Percentiles rank a stretch among this genome's conserved stretches.
phyloP scores from a whole-genome alignment of 2,113 vertebrate genomes.

The Tragulus kanchil region DNA sequence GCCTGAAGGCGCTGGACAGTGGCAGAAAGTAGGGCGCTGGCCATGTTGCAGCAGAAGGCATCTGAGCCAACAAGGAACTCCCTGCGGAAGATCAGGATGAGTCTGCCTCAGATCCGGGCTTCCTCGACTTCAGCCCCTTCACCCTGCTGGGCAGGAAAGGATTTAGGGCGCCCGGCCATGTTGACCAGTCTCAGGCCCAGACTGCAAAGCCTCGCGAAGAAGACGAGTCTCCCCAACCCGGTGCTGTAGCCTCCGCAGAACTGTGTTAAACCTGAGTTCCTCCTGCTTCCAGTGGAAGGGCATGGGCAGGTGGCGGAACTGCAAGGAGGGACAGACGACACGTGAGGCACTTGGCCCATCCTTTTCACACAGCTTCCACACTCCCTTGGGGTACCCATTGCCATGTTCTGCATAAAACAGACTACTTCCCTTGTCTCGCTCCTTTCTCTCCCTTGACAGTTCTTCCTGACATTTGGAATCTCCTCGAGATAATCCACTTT shows the following conservation, averaged over 20 bases:
- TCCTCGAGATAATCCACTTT: not conserved
- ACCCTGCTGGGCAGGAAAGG: too few species aligned
- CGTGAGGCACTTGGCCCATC: not conserved
- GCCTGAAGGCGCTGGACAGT: slow-evolving; percentile 87
- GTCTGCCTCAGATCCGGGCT: not conserved
- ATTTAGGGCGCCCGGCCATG: too few species aligned
- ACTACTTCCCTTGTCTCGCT: not conserved
- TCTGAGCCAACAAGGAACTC: slow-evolving; percentile 88
- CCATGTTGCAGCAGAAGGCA: slow-evolving; percentile 84
- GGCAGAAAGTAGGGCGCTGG: slow-evolving; percentile 80
- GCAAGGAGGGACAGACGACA: not conserved
- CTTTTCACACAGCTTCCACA: not conserved
- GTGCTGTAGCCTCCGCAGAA: slow-evolving; percentile 85
- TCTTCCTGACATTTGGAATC: not conserved
- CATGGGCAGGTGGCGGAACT: slow-evolving; percentile 86
- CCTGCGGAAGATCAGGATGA: slow-evolving; percentile 78
- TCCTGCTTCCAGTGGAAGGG: slow-evolving; percentile 88
- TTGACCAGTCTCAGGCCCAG: slow-evolving; percentile 48
- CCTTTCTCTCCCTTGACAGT: not conserved
- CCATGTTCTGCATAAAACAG: not conserved
- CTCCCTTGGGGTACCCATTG: not conserved
- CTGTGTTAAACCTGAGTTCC: slow-evolving; percentile 88
- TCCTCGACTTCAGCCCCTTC: not conserved
- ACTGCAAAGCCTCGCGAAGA: slow-evolving; percentile 72
- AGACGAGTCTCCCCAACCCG: slow-evolving; percentile 70